Evolutionary conservation across 2,888 invertebrate species (phyloP).

Genomic region (Gymnocheta viridis): DNA sequence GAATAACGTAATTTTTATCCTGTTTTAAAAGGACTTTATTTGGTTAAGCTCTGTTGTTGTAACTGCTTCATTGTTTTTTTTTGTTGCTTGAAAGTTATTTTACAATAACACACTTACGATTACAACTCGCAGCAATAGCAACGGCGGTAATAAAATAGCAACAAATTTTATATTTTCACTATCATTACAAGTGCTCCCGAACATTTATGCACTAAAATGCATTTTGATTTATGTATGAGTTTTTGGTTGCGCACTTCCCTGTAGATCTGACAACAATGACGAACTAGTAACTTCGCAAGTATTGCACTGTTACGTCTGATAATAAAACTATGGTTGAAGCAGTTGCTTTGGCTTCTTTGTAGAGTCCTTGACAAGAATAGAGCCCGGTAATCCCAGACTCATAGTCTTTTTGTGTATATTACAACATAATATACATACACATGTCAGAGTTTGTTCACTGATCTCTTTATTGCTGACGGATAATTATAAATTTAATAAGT

Average conservation of each 20-base stretch:
- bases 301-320: neutral
- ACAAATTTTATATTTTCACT: neutral
- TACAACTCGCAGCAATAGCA: constrained; percentile 12
- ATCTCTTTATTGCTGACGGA: no score
- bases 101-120: constrained; percentile 32
- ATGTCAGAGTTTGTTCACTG: no score
- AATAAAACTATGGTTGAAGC: neutral
- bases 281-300: neutral
- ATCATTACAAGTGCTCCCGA: neutral
- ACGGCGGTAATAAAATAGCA: constrained; percentile 2
- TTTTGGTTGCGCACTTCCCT: neutral
- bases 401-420: no score
- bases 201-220: neutral
- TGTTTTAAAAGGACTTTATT: constrained; percentile 49
- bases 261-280: neutral
- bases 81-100: constrained; percentile 27
- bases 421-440: no score
- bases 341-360: neutral
- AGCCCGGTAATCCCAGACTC: no score
- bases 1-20: constrained; percentile 39
- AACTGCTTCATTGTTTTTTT: constrained; percentile 7
- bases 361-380: no score
- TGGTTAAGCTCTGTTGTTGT: constrained; percentile 52
- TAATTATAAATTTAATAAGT: no score
- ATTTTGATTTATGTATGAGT: constrained; percentile 21